Evolutionary conservation across 2,888 invertebrate species (phyloP).

Genomic region (Polylopha cassiicola): DNA sequence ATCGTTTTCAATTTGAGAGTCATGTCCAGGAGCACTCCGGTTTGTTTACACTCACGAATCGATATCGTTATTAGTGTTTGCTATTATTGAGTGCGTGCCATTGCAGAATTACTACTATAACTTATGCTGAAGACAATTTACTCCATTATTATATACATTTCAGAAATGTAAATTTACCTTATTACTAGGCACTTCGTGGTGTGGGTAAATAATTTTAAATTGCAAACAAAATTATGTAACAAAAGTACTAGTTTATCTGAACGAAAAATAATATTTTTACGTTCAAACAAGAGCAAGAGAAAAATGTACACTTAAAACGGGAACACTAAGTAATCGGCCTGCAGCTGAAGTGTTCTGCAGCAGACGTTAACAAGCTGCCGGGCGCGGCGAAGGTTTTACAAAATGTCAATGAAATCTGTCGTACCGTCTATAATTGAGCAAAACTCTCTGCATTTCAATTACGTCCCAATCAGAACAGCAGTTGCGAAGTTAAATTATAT

Average conservation of each 20-base stretch:
- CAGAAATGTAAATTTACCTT: too few species aligned
- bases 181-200: too few species aligned
- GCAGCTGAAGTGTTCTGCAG: constrained; percentile 50
- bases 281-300: constrained; percentile 26
- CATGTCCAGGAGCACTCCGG: constrained; percentile 25
- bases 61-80: too few species aligned
- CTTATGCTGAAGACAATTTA: too few species aligned
- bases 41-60: too few species aligned
- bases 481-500: constrained; percentile 14
- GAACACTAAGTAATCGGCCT: constrained; percentile 41
- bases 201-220: too few species aligned
- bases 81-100: too few species aligned
- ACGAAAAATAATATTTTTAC: constrained; percentile 15
- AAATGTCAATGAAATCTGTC: constrained; percentile 14
- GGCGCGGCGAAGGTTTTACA: constrained; percentile 23
- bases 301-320: constrained; percentile 35
- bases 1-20: constrained; percentile 32
- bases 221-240: too few species aligned
- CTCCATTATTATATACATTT: too few species aligned
- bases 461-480: constrained; percentile 20
- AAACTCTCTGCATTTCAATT: constrained; percentile 13
- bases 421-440: constrained; percentile 21
- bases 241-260: too few species aligned
- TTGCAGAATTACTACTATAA: too few species aligned
- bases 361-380: constrained; percentile 54